phyloP scores from a whole-genome alignment of 2,113 vertebrate genomes.

The Trogon melanurus region DNA sequence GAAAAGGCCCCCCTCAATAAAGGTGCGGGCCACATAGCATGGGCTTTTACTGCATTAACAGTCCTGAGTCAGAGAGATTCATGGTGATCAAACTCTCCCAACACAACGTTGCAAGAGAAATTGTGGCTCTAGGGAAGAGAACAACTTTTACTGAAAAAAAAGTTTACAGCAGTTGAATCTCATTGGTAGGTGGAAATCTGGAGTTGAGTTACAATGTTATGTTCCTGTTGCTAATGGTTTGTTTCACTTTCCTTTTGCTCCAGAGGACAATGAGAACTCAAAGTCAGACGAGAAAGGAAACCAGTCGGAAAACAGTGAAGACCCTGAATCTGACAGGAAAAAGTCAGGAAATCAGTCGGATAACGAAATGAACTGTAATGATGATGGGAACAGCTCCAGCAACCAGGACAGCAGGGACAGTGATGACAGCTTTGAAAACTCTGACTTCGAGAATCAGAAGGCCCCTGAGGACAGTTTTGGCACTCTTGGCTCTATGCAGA shows the following conservation, averaged over 20 bases:
- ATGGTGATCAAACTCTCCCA: background rate
- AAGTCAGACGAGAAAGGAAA: constrained; percentile 93
- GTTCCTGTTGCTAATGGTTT: constrained; percentile 28
- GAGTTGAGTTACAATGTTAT: background rate
- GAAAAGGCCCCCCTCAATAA: background rate
- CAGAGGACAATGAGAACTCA: constrained; percentile 92
- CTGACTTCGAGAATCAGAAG: constrained; percentile 89
- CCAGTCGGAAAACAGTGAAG: constrained; percentile 91
- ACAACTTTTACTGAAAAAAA: background rate
- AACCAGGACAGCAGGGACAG: constrained; percentile 96
- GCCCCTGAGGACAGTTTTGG: constrained; percentile 82
- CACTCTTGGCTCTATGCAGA: constrained; percentile 90
- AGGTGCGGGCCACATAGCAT: background rate
- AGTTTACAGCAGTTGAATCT: background rate
- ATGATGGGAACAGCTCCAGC: constrained; percentile 94
- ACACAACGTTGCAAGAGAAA: background rate
- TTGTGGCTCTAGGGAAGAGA: background rate
- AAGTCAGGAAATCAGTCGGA: constrained; percentile 87
- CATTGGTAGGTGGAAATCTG: background rate
- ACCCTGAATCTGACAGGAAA: constrained; percentile 89
- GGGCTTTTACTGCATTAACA: background rate
- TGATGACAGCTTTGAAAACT: constrained; percentile 94
- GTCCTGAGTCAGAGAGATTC: background rate
- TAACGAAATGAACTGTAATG: constrained; percentile 91
- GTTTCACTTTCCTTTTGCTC: constrained; percentile 54